phyloP scores from a whole-genome alignment of 2,888 invertebrate genomes.

The Caradrina clavipalpis region DNA sequence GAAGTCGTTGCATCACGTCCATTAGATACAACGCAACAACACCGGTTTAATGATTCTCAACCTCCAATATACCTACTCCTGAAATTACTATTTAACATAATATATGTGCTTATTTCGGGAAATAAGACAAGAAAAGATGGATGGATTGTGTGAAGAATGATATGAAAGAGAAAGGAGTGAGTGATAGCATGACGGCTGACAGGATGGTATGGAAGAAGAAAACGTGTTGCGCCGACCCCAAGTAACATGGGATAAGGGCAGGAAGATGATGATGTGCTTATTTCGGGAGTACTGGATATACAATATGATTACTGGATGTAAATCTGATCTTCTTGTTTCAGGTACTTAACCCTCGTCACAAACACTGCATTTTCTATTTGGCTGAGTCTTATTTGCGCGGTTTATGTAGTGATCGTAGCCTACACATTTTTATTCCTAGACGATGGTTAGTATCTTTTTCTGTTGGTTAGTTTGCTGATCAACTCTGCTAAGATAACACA shows the following conservation, averaged over 20 bases:
- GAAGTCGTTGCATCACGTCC: neutral
- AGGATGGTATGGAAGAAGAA: too few species aligned
- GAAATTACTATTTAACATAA: neutral
- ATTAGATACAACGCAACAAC: neutral
- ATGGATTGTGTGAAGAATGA: too few species aligned
- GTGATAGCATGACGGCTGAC: too few species aligned
- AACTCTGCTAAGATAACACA: neutral
- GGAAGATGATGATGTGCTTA: too few species aligned
- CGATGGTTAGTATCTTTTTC: slow-evolving; percentile 83
- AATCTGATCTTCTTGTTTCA: slow-evolving; percentile 66
- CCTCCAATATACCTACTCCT: neutral
- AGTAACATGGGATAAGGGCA: too few species aligned
- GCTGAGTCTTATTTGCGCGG: slow-evolving; percentile 92
- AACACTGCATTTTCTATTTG: slow-evolving; percentile 92
- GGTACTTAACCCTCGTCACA: slow-evolving; percentile 91
- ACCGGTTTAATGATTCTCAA: neutral
- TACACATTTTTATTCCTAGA: slow-evolving; percentile 92
- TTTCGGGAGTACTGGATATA: neutral
- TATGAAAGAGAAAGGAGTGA: too few species aligned
- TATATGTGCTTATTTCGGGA: too few species aligned
- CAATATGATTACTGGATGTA: neutral
- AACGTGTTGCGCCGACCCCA: too few species aligned
- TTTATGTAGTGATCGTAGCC: slow-evolving; percentile 91
- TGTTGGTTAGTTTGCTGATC: neutral
- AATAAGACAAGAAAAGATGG: too few species aligned